Evolutionary conservation across 2,888 invertebrate species (phyloP), one percentile per base, ranked within the genome.

Genomic region (Aproaerema taeniolella): DNA sequence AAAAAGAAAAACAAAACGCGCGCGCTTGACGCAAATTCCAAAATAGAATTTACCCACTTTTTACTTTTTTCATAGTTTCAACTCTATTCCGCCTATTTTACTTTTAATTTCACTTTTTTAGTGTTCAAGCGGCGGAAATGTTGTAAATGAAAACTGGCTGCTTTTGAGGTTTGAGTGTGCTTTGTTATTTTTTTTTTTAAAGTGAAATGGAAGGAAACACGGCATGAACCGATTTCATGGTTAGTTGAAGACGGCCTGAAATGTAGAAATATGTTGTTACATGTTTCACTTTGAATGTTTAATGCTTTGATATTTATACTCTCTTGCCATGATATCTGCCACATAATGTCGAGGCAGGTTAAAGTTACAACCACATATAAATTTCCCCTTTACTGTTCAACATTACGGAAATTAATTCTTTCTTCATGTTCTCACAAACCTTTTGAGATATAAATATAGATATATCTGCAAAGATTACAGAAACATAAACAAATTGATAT

Each of bases 181-280:
- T 62, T 69, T 67, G 64, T 67, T 56, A 48, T 46, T 51, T 61
- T 71, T 73, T 67, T 65, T 71, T 73, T 67, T 65, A 70, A 74
- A 43, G 78, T 72, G 78, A 77, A 77, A 82, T 79, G 80, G 74
- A 68, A 69, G 64, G 59, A 52, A 75, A 70, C 61, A 64, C 61
- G 72, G 76, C 73, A 83, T 78, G 78, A 80, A 63, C 64, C 69
- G 67, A 78, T 83, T 83, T 81, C 80, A 83, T 81, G 83, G 83
- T 83, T 79, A 72, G 81, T 82, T 80, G 72, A 62, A 59, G 66
- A 63, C 67, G 65, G 68, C 61, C 63, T 61, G 49, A 58, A 58
- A 64, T 68, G 66, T 67, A 62, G 32, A 67, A 48, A 46, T 55
- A 50, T 13, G 9, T 9, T 28, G 28, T 35, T 15, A 51, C 36